Conservation (phyloP, 1,140 invertebrate genomes). For the Mya arenaria region DNA sequence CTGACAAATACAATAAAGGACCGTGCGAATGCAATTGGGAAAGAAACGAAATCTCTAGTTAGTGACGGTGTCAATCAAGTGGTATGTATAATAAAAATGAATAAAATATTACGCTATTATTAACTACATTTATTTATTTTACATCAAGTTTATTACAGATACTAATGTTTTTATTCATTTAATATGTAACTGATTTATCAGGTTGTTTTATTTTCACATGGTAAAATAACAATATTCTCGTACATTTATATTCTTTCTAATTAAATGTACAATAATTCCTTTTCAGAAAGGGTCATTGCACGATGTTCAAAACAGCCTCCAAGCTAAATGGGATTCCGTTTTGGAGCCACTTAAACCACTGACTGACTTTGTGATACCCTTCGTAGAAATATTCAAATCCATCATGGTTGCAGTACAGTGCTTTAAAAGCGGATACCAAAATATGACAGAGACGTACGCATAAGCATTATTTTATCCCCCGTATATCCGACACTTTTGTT, state of each 20-base stretch:
- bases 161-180: too few species aligned
- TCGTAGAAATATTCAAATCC: conserved; percentile 20
- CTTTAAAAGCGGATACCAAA: conserved; percentile 11
- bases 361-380: conserved; percentile 9
- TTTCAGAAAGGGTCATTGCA: conserved; percentile 27
- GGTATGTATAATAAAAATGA: too few species aligned
- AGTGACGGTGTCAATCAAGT: conserved; percentile 31
- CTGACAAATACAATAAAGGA: not conserved
- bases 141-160: too few species aligned
- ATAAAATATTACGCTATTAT: too few species aligned
- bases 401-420: conserved; percentile 18
- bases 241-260: too few species aligned
- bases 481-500: too few species aligned
- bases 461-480: too few species aligned
- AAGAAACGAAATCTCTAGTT: not conserved
- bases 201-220: too few species aligned
- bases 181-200: too few species aligned
- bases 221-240: too few species aligned
- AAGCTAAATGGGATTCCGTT: conserved; percentile 34
- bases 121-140: too few species aligned
- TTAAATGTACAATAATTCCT: too few species aligned
- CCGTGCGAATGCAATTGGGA: not conserved
- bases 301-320: not conserved
- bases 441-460: conserved; percentile 25
- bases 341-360: conserved; percentile 24